Conservation (phyloP, 2,797 vertebrate species). For the Sebastes miniatus region DNA sequence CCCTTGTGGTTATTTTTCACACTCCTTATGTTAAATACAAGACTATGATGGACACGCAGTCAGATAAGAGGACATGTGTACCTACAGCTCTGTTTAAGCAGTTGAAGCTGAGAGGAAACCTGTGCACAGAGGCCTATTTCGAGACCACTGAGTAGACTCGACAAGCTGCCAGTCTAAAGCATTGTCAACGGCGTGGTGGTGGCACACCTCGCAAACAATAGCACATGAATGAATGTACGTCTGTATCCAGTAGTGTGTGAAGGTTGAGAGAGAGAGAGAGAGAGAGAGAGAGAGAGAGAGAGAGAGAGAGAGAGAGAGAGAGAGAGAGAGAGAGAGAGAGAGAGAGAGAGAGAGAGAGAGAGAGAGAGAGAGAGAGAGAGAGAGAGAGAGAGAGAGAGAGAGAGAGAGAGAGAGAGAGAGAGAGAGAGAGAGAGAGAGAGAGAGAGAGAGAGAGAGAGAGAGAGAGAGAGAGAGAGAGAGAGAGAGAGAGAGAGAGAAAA, state of each 20-base stretch:
- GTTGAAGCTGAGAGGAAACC: conserved; percentile 9
- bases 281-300: conserved; percentile 38
- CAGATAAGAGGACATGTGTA: neutral
- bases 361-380: conserved; percentile 13
- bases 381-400: conserved; percentile 32
- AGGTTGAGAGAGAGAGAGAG: conserved; percentile 46
- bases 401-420: conserved; percentile 21
- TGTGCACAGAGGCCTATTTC: conserved; percentile 25
- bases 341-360: conserved; percentile 38
- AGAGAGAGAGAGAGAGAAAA: conserved; percentile 37
- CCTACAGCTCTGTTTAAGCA: conserved; percentile 37
- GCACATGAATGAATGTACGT: neutral
- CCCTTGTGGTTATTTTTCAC: conserved; percentile 11
- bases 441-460: conserved; percentile 34
- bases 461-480: conserved; percentile 21
- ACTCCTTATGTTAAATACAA: conserved; percentile 10
- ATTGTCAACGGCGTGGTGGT: conserved; percentile 47
- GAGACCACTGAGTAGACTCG: conserved; percentile 43
- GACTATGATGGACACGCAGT: neutral
- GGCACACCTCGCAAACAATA: conserved; percentile 55
- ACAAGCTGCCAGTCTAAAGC: conserved; percentile 62
- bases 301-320: conserved; percentile 42
- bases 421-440: conserved; percentile 25
- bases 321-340: conserved; percentile 13
- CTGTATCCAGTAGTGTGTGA: conserved; percentile 61